Conservation (phyloP, 2,888 invertebrate genomes). For the Melinaea marsaeus region DNA sequence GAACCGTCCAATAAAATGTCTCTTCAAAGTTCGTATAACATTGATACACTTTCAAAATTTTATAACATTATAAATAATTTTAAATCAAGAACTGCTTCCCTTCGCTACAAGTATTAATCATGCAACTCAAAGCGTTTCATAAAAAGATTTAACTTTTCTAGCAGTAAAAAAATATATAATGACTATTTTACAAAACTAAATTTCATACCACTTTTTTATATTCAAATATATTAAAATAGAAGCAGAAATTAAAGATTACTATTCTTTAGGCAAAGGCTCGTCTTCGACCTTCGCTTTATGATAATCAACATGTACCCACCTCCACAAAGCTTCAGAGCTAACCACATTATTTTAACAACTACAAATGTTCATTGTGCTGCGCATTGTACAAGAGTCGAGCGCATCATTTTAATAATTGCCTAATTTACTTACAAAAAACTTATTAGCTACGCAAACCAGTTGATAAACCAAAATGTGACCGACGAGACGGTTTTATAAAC, state of each 20-base stretch:
- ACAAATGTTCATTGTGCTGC: constrained; percentile 42
- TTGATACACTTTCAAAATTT: too few relatives aligned
- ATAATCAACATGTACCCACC: constrained; percentile 23
- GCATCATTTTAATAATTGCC: constrained; percentile 31
- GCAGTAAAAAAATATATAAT: too few relatives aligned
- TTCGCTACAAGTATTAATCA: too few relatives aligned
- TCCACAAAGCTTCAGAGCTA: constrained; percentile 10
- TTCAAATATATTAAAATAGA: constrained; percentile 14
- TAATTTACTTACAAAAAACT: constrained; percentile 32
- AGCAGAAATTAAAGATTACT: constrained; percentile 20
- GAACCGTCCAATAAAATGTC: too few relatives aligned
- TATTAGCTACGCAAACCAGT: constrained; percentile 24
- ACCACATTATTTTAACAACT: constrained; percentile 41
- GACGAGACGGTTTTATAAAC: constrained; percentile 10
- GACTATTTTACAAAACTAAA: not conserved
- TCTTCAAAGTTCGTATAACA: too few relatives aligned
- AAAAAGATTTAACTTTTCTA: too few relatives aligned
- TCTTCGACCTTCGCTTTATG: constrained; percentile 33
- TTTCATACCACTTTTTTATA: constrained; percentile 8
- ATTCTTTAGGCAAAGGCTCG: constrained; percentile 31
- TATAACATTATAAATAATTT: too few relatives aligned
- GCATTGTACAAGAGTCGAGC: constrained; percentile 20
- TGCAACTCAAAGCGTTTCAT: too few relatives aligned
- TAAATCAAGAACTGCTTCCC: too few relatives aligned
- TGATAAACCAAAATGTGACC: constrained; percentile 19